phyloP scores from a whole-genome alignment of 2,113 vertebrate genomes.

The Cinclus cinclus region DNA sequence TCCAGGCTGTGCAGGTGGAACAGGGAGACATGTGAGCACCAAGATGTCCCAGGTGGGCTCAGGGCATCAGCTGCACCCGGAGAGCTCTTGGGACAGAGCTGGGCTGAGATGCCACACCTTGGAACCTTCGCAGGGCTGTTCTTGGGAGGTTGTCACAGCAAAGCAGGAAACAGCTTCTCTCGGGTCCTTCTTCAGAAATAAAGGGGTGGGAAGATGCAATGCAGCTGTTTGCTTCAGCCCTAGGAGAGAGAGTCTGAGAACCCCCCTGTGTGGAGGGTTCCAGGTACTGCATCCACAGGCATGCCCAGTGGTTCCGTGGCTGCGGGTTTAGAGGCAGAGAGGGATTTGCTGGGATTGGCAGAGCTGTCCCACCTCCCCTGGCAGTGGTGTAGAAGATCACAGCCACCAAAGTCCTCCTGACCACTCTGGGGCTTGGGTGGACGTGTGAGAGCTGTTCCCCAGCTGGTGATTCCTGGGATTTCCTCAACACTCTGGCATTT shows the following conservation, averaged over 20 bases:
- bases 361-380: background rate
- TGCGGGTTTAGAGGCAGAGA: rapidly evolving
- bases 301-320: background rate
- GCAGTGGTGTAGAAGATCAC: background rate
- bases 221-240: background rate
- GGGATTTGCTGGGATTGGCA: background rate
- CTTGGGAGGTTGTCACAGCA: background rate
- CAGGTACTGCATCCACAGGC: background rate
- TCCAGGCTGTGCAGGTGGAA: background rate
- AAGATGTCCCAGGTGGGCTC: background rate
- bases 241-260: background rate
- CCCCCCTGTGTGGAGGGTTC: background rate
- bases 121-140: background rate
- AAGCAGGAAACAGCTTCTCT: background rate
- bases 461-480: background rate
- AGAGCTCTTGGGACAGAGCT: background rate
- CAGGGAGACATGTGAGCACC: background rate
- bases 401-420: too few relatives aligned
- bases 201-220: background rate
- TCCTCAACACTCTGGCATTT: background rate
- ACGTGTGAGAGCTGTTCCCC: background rate
- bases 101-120: background rate
- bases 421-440: rapidly evolving
- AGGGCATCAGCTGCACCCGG: background rate
- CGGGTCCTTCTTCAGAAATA: background rate